phyloP scores from a whole-genome alignment of 53 echinoderm and acorn worm species.

The Luidia sarsii region DNA sequence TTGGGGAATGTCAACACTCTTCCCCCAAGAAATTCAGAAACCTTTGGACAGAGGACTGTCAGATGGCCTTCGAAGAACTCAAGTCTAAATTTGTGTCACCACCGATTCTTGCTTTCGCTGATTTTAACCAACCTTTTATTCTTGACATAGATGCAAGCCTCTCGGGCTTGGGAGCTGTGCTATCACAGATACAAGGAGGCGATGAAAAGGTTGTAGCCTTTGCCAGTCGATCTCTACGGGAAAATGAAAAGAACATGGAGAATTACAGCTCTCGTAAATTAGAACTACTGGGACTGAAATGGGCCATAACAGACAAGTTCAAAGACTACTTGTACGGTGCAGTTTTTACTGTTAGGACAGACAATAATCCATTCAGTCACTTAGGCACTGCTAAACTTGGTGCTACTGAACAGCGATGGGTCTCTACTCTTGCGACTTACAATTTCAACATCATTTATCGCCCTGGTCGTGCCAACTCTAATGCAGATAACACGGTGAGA shows the following conservation, averaged over 20 bases:
- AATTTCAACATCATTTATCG: constrained; percentile 5
- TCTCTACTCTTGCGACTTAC: background rate
- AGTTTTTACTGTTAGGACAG: constrained; percentile 23
- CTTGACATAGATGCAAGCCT: constrained; percentile 58
- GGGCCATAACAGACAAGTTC: no score
- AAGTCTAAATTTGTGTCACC: constrained; percentile 23
- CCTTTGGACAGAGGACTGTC: background rate
- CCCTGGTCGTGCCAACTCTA: background rate
- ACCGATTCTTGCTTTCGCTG: constrained; percentile 35
- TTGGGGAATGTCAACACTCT: background rate
- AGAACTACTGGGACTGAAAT: constrained; percentile 60
- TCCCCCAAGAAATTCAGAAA: background rate
- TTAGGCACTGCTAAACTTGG: constrained; percentile 30
- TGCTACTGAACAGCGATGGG: constrained; percentile 2
- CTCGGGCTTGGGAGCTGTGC: constrained; percentile 8
- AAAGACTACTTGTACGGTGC: constrained; percentile 41
- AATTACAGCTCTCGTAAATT: constrained; percentile 59
- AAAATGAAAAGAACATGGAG: constrained; percentile 40
- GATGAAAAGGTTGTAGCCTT: constrained; percentile 10
- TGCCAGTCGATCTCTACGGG: constrained; percentile 4
- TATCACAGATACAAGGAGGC: background rate
- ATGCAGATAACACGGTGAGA: no score
- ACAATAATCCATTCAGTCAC: constrained; percentile 51
- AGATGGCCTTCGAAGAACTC: background rate
- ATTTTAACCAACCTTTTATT: constrained; percentile 41